phyloP scores from a whole-genome alignment of 2,888 invertebrate genomes.

The Protodeltote pygarga region DNA sequence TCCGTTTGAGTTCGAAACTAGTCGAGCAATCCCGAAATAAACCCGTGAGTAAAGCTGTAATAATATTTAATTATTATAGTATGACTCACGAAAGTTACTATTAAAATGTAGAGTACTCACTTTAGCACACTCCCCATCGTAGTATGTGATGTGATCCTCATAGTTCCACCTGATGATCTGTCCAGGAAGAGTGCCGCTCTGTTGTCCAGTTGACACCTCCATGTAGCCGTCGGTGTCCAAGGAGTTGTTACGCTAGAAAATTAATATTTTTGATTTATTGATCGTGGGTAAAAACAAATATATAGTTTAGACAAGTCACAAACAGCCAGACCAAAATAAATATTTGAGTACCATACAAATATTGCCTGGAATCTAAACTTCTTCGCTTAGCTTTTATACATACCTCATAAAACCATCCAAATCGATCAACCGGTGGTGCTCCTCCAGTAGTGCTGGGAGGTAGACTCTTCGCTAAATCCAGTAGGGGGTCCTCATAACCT shows the following conservation, averaged over 20 bases:
- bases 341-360: no score
- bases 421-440: conserved; percentile 90
- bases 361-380: neutral
- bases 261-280: no score
- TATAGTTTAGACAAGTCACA: no score
- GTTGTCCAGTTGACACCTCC: conserved; percentile 91
- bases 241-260: conserved; percentile 91
- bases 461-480: conserved; percentile 88
- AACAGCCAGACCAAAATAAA: no score
- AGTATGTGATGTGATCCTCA: conserved; percentile 84
- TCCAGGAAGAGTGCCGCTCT: conserved; percentile 89
- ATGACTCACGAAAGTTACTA: no score
- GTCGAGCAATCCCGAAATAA: no score
- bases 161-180: conserved; percentile 91
- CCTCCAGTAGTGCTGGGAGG: conserved; percentile 86
- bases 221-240: conserved; percentile 90
- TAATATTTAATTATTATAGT: no score
- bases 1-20: no score
- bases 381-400: conserved; percentile 11
- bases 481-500: conserved; percentile 92
- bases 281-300: neutral
- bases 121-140: conserved; percentile 71
- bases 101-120: conserved; percentile 49
- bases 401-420: conserved; percentile 94
- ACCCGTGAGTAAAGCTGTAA: no score